These are phyloP conservation scores for Solenodon paradoxus DNA, from an alignment of 2,113 vertebrate species.

Conservation along the genomic window DNA sequence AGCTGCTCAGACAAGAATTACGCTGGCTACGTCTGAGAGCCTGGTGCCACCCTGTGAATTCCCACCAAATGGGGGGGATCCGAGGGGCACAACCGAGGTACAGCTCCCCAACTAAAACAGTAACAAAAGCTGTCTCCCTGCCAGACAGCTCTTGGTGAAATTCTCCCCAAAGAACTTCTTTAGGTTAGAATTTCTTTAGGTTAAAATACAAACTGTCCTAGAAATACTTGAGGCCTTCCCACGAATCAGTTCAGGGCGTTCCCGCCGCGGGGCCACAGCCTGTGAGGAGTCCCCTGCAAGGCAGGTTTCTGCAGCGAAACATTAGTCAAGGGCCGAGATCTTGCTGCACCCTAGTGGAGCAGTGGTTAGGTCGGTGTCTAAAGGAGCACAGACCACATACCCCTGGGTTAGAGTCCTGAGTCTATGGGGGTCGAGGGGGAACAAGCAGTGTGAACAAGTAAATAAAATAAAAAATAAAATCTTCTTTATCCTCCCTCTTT, in stretches of 20 bases:
- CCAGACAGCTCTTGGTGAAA: background rate
- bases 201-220: background rate
- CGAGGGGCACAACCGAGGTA: background rate
- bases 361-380: too few species aligned
- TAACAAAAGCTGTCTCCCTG: background rate
- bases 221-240: background rate
- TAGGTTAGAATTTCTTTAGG: background rate
- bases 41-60: too few species aligned
- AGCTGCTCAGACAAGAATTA: background rate
- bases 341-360: too few species aligned
- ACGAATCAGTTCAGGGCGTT: background rate
- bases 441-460: too few species aligned
- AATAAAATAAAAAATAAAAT: too few species aligned
- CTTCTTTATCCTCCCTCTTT: too few species aligned
- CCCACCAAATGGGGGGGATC: fast-evolving
- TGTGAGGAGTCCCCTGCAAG: background rate
- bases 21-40: background rate
- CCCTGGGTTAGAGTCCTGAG: too few species aligned
- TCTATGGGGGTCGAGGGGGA: too few species aligned
- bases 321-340: background rate
- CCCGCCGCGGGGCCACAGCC: background rate
- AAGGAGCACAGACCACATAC: too few species aligned
- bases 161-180: background rate
- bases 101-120: background rate
- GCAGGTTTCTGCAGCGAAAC: background rate